phyloP scores from a whole-genome alignment of 2,888 invertebrate genomes.

The Allacma fusca region DNA sequence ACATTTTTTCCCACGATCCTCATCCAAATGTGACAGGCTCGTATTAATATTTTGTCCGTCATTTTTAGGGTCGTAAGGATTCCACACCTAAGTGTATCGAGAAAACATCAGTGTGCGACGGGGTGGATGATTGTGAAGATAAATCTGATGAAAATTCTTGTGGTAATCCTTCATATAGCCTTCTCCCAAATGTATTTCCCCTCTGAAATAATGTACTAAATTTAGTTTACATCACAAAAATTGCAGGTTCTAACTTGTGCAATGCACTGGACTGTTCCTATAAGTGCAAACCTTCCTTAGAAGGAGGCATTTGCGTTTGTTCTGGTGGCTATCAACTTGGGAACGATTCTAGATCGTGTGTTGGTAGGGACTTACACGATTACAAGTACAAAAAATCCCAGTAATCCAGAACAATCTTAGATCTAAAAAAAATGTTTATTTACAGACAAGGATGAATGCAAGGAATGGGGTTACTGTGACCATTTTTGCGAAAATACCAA shows the following conservation, averaged over 20 bases:
- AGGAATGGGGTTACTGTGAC: conserved; percentile 93
- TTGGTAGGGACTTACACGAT: conserved; percentile 66
- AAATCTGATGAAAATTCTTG: conserved; percentile 89
- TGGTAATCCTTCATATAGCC: conserved; percentile 70
- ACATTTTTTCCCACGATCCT: background rate
- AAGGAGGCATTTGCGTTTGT: conserved; percentile 91
- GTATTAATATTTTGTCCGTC: background rate
- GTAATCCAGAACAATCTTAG: too few relatives aligned
- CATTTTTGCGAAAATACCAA: conserved; percentile 90
- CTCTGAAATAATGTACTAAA: background rate
- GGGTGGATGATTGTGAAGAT: conserved; percentile 88
- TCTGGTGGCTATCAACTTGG: conserved; percentile 84
- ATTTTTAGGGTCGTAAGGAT: conserved; percentile 65
- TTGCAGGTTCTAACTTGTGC: conserved; percentile 78
- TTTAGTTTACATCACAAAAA: too few relatives aligned
- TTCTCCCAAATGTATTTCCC: background rate
- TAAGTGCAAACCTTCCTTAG: conserved; percentile 88
- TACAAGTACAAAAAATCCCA: background rate
- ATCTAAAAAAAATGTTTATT: background rate
- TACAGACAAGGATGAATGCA: conserved; percentile 88
- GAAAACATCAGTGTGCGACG: conserved; percentile 87
- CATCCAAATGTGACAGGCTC: background rate
- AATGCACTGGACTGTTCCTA: conserved; percentile 86
- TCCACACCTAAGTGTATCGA: conserved; percentile 87
- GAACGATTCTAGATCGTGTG: conserved; percentile 83